Evolutionary conservation across 1,140 invertebrate genomes (phyloP), one percentile per base, ranked within the genome.

Genomic region (Idris sp.): DNA sequence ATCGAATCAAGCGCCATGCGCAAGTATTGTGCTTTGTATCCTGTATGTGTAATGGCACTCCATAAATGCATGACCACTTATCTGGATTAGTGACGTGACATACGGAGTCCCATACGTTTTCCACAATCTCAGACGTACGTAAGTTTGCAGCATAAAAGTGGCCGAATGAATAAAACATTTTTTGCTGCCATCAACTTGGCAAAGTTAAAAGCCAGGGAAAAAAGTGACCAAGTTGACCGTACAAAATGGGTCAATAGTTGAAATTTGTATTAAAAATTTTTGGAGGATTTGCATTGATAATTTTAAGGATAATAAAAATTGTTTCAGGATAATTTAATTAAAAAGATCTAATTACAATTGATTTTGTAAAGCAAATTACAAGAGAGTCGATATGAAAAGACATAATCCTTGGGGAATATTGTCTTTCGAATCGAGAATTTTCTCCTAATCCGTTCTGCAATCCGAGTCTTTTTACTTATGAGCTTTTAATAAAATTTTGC

Each of bases 1-100:
- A 67, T 62, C 43, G 51, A 44, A 62, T 58, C 56, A 56, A 36
- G 30, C 64, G 58, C 68, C 58, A 74, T 74, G 53, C 64, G 64
- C 72, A 69, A 65, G 59, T 69, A 69, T 69, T 67, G n/a, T n/a
- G 54, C 59, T 4, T 53, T 28, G 48, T 61, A 46, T 11, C 46
- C 8, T 30, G 49, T 30, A 44, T 18, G 56, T 41, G 53, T 56
- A 69, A 74, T 68, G 56, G 74, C 58, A 53, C 78, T 87, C 78
- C 84, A 86, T 86, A 86, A 86, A 87, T 86, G 86, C 82, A 87
- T 87, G 86, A 86, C 84, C 85, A 86, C 86, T 87, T 87, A 86
- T 86, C 84, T 78, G 83, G 84, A 87, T 87, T 87, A 84, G 76
- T 65, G 67, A 77, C 77, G 78, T 81, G 82, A 85, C 78, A 81